A percentile compares a stretch with the other conserved stretches of the same genome.
Conservation (phyloP, 2,113 vertebrate genomes). For the Calidris pugnax region DNA sequence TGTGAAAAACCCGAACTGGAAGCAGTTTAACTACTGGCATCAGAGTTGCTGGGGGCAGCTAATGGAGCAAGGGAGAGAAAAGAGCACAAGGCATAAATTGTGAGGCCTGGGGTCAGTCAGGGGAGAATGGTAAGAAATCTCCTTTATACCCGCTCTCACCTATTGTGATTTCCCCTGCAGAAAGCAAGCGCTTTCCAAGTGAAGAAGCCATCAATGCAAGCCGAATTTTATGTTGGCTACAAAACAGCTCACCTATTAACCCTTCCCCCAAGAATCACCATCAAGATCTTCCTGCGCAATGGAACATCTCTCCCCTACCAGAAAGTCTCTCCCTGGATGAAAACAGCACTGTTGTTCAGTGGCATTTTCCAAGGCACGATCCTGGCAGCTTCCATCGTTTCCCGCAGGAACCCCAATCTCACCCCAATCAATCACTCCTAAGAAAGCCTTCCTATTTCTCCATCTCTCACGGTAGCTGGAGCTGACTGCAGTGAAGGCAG, state of each 20-base stretch:
- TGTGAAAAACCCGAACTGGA: background rate
- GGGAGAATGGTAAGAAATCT: conserved; percentile 15
- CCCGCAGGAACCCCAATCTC: background rate
- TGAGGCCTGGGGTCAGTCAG: background rate
- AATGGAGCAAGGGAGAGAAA: background rate
- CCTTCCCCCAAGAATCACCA: background rate
- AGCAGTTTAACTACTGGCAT: background rate
- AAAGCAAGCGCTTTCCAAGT: background rate
- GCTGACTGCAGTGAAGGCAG: background rate
- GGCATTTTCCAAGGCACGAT: background rate
- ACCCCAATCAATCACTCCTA: background rate
- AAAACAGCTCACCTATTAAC: background rate
- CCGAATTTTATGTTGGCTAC: background rate
- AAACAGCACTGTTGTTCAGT: background rate
- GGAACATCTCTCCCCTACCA: background rate
- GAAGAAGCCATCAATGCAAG: background rate
- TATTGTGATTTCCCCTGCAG: background rate
- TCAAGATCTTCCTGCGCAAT: background rate
- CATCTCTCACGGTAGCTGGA: background rate
- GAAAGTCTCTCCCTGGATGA: background rate
- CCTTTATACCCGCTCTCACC: background rate
- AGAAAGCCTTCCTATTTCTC: background rate
- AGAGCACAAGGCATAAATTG: background rate
- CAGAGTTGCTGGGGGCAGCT: background rate
- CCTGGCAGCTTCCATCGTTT: background rate